Base-by-base conservation (phyloP, 2,888 invertebrate genomes). In the Mystacides longicornis region DNA sequence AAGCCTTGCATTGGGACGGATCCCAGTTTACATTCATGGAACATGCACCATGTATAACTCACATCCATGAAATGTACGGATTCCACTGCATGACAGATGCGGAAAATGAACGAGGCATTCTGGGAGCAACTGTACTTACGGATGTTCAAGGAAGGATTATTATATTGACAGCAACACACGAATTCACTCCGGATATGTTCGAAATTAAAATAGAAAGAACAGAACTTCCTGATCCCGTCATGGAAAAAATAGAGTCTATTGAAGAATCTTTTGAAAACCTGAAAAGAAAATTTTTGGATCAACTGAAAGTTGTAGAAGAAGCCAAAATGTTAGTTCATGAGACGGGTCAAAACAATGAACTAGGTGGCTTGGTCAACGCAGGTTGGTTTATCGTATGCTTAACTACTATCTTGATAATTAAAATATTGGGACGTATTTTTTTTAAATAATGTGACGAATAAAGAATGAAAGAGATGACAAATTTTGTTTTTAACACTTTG, bases 1-100 rank as follows among this genome's bases (percentile, higher is more conserved):
- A 73, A 54, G 66, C 70, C 23, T 65, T 74, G 0, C 66, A 71
- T 7, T 73, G 73, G 74, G 66, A 72, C 60, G 73, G 73, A 1
- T 66, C 70, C 16, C 64, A 66, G 0, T 74, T 74, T 52, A 67
- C 69, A 58, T 43, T 58, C 11, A 42, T 61, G 31, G 56, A 59
- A 18, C 61, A 60, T 43, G 54, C 59, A 2, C 59, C 59, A 1
- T 61, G 61, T 23, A 42, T 14, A 23, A 53, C 55, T 42, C 55
- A 57, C 22, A 51, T 53, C 5, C 55, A 59, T 43, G 61, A 61
- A 54, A 55, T 57, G 55, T 57, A 53, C 31, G 60, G 60, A 23
- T 60, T 60, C 20, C 42, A 56, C 2, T 60, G 60, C 48, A 59
- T 60, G 11, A 54, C 56, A n/a, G 57, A 60, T 47, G 57, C 57